phyloP scores from a whole-genome alignment of 2,888 invertebrate genomes.

The Emesis russula region DNA sequence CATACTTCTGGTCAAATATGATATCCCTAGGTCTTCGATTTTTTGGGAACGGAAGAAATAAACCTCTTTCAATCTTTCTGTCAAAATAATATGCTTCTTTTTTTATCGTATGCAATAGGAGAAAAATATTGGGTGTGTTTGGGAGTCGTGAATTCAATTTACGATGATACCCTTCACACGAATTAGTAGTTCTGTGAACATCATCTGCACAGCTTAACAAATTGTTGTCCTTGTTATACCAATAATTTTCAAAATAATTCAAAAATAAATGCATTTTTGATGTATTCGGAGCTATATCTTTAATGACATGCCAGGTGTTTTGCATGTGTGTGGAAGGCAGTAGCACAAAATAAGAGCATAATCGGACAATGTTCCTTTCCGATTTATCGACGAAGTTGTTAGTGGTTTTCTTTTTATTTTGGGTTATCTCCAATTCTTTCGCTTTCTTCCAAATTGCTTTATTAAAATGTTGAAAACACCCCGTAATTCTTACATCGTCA shows the following conservation, averaged over 20 bases:
- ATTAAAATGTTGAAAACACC: background rate
- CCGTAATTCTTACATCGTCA: background rate
- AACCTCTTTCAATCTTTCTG: background rate
- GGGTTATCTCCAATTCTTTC: background rate
- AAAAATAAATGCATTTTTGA: background rate
- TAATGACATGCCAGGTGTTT: background rate
- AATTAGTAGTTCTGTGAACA: background rate
- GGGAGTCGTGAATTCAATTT: conserved; percentile 1
- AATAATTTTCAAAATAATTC: background rate
- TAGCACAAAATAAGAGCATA: conserved; percentile 12
- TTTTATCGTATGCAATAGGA: conserved; percentile 1
- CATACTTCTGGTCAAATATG: conserved; percentile 5
- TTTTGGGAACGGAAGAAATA: background rate
- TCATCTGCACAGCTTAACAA: conserved; percentile 13
- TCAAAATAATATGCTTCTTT: background rate
- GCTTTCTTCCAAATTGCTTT: background rate
- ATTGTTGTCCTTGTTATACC: background rate
- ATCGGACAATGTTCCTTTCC: background rate
- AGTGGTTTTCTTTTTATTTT: background rate
- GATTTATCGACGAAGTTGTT: background rate
- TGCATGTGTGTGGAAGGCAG: background rate
- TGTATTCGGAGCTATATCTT: background rate
- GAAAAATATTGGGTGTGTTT: background rate
- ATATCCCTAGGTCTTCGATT: background rate
- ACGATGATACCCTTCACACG: conserved; percentile 8